Evolutionary conservation across 2,888 invertebrate genomes (phyloP), one percentile per base, ranked within the genome.

Genomic region (Hydrotaea cyrtoneurina): DNA sequence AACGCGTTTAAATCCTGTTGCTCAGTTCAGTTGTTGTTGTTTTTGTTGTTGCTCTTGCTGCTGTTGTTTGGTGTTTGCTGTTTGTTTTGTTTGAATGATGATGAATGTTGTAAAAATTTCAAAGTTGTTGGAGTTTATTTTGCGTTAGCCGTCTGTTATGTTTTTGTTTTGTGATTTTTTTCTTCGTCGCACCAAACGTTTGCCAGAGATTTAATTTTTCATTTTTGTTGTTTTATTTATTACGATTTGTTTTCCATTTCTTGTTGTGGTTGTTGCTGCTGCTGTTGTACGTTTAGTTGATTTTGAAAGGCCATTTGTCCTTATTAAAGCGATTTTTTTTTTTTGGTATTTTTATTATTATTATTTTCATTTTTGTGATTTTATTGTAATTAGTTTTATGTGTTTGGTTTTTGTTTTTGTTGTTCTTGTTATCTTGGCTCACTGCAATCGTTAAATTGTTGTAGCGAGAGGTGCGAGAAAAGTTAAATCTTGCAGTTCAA

Each of bases 61-160:
- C 43, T 31, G 46, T n/a, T 43, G 59, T 53, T 15, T 31, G 7
- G 31, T 31, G 31, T 62, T 69, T 21, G n/a, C 2, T 83, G 43
- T 43, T 43, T 74, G 50, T 11, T 74, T 77, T 57, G 64, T 80
- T 82, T 62, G 69, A 69, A 69, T 79, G 86, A 86, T 86, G 86
- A 86, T 86, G 86, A 86, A 86, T 86, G 83, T 83, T 83, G 55
- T 83, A 86, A 86, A 83, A 83, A 86, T 83, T 81, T 86, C 81
- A 81, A 78, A 77, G 78, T 78, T 78, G 78, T 74, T 86, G 80
- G 75, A 53, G 82, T 80, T 64, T 26, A 13, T 62, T 59, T 46
- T 36, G 79, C 64, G 77, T 75, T 80, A 80, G 31, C n/a, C 78
- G 78, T 79, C 78, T 80, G 76, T 73, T 50, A 50, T 76, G 19